Evolutionary conservation across 1,140 invertebrate genomes (phyloP), one percentile per base, ranked within the genome.

Genomic region (Holotrichia oblita): DNA sequence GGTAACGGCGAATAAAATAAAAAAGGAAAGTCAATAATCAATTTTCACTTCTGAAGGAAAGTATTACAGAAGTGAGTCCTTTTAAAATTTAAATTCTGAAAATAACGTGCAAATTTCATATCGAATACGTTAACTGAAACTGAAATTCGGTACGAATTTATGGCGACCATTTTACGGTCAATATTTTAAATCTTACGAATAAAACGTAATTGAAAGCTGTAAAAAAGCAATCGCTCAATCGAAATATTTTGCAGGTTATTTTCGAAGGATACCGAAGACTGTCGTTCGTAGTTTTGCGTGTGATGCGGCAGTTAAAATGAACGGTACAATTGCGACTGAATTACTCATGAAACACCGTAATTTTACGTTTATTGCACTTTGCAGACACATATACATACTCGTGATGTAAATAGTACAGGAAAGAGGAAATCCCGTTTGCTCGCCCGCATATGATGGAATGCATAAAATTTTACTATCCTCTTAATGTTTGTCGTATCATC

Each of bases 311-410:
- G 48, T 55, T 55, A 55, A 55, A 55, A 27, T 22, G 27, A 27
- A 69, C 22, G 20, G 20, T 10, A 69, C 22, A 69, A 69, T 69
- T 14, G 22, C 61, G 12, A 9, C 8, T 69, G 27, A 69, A 69
- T 69, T 69, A 69, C 61, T 69, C 22, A 69, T 34, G 61, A 69
- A 69, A 34, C 61, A 27, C 8, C 22, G 61, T 69, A 69, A 69
- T 69, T 69, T 69, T 12, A 12, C 61, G 61, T 69, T 69, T 69
- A 69, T 69, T 69, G 61, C 61, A 69, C 27, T 69, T 69, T 10
- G 10, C 61, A 20, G 7, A 69, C 20, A 69, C 61, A 27, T 14
- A 69, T 14, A 69, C 61, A 10, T 69, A 48, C 44, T 34, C 2
- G 27, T 34, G 27, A 48, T 17, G n/a, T 48, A 10, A 10, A 17